Evolutionary conservation across 2,797 vertebrate species (phyloP).

Genomic region (Gobionotothen gibberifrons): DNA sequence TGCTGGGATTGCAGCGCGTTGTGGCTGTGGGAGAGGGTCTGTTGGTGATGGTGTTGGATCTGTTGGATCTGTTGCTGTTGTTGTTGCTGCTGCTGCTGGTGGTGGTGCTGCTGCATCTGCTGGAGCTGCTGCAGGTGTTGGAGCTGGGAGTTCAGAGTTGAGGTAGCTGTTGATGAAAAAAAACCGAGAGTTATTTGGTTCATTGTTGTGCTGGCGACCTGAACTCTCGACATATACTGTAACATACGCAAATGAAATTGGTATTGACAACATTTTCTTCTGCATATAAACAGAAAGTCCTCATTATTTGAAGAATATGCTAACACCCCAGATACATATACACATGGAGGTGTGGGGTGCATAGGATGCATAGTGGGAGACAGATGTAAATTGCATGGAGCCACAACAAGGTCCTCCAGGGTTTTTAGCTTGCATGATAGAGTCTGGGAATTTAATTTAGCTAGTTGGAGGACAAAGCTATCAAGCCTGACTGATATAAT

Average conservation of each 20-base stretch:
- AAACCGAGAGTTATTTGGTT: slow-evolving; percentile 26
- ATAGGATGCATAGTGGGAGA: slow-evolving; percentile 58
- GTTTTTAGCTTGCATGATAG: slow-evolving; percentile 57
- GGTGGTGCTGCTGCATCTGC: slow-evolving; percentile 93
- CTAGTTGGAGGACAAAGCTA: slow-evolving; percentile 78
- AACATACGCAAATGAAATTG: slow-evolving; percentile 26
- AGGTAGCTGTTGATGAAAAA: slow-evolving; percentile 92
- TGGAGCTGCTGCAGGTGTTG: slow-evolving; percentile 99
- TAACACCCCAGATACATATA: slow-evolving; percentile 62
- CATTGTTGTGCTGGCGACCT: slow-evolving; percentile 2
- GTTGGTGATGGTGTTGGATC: slow-evolving; percentile 84
- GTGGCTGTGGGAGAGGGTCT: slow-evolving; percentile 80
- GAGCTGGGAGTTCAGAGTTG: slow-evolving; percentile 98
- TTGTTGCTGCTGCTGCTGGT: slow-evolving; percentile 83
- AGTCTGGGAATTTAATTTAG: slow-evolving; percentile 75
- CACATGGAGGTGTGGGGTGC: slow-evolving; percentile 59
- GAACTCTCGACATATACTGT: slow-evolving; percentile 1
- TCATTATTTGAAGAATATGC: slow-evolving; percentile 56
- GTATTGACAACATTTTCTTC: slow-evolving; percentile 32
- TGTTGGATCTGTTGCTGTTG: slow-evolving; percentile 82
- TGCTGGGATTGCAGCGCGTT: slow-evolving; percentile 85
- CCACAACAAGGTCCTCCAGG: slow-evolving; percentile 75
- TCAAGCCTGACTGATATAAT: slow-evolving; percentile 77
- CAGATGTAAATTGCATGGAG: slow-evolving; percentile 76
- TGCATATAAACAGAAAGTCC: slow-evolving; percentile 35